phyloP scores from a whole-genome alignment of 2,113 vertebrate genomes.

The Sylvietta virens region DNA sequence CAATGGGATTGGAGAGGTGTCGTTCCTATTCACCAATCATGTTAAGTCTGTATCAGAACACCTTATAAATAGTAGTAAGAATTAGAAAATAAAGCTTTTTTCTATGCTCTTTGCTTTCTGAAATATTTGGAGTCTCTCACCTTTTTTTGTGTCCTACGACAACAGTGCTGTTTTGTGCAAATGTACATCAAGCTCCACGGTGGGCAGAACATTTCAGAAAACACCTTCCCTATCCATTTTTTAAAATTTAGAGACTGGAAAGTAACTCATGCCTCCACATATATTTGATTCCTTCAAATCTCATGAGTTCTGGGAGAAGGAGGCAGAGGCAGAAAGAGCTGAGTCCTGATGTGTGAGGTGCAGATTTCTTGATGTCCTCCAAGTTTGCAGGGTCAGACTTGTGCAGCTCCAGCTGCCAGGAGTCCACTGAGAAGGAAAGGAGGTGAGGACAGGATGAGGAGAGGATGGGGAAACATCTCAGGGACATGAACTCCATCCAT shows the following conservation, averaged over 20 bases:
- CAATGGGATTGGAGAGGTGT: too few species aligned
- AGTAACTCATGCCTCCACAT: not conserved
- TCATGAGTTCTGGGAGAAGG: not conserved
- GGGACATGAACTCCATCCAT: too few species aligned
- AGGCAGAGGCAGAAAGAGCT: not conserved
- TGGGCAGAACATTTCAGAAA: not conserved
- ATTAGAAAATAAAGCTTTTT: too few species aligned
- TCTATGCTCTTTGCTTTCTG: too few species aligned
- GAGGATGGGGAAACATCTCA: not conserved
- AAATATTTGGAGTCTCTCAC: too few species aligned
- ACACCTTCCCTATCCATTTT: not conserved
- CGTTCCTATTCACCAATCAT: too few species aligned
- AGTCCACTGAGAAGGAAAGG: not conserved
- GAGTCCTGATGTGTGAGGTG: not conserved
- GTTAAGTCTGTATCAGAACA: too few species aligned
- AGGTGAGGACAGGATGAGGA: not conserved
- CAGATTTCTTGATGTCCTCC: not conserved
- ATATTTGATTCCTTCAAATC: not conserved
- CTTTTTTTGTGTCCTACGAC: too few species aligned
- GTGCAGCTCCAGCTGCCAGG: not conserved
- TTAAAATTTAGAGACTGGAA: not conserved
- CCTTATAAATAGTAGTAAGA: too few species aligned
- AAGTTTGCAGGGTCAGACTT: not conserved
- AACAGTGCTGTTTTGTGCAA: not conserved
- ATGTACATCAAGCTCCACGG: fast-evolving